Evolutionary conservation across 2,888 invertebrate species (phyloP), one percentile per base, ranked within the genome.

Genomic region (Hanleya hanleyi): DNA sequence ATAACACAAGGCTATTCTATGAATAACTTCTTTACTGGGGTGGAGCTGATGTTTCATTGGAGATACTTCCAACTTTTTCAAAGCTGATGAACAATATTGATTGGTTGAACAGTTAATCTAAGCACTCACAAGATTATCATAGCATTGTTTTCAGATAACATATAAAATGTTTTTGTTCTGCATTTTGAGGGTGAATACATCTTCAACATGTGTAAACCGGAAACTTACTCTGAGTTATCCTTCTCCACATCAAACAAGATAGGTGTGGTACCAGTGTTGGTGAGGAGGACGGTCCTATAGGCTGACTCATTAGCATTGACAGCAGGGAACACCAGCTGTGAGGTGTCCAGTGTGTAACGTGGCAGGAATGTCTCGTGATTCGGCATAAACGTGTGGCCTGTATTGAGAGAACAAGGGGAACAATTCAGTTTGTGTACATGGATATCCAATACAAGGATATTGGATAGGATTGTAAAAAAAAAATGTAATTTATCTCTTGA

Each of bases 321-420:
- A 1, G 88, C 88, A 0, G 90, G 86, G 77, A 90, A 90, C 5
- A 88, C 85, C 6, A 90, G 72, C 5, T 79, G 74, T 9, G 36
- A n/a, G 1, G 84, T 74, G 74, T 87, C 86, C 41, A 90, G 66
- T 5, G 62, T 75, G 64, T 81, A 81, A n/a, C 86, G 81, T 0
- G 90, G 90, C 73, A 89, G 78, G 78, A 89, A 90, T 0, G 87
- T 86, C 77, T 90, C 89, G 73, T 86, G 86, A 78, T 86, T 85
- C 0, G 87, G 84, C 81, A 82, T 81, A 78, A 90, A 90, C 0
- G 90, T 90, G 64, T 90, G 87, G 69, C 87, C 88, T 90, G 78
- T n/a, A 79, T 74, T 29, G 64, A 35, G 69, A 69, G 22, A 41
- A 33, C 3, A 36, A 29, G 32, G n/a, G 65, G n/a, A n/a, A n/a